phyloP scores from a whole-genome alignment of 2,888 invertebrate genomes.

The Euzophera pinguis region DNA sequence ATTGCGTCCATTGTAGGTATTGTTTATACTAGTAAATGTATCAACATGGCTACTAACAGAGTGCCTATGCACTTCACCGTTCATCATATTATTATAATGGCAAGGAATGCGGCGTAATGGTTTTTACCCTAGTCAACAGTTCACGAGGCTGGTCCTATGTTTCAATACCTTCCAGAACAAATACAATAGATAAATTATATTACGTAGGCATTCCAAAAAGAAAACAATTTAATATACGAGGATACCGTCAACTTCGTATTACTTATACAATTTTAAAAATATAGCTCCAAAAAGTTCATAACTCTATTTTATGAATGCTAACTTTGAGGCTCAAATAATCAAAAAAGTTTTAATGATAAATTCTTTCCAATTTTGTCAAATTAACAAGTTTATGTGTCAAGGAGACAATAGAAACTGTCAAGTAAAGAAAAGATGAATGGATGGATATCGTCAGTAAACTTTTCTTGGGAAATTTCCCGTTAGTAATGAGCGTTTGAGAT shows the following conservation, averaged over 20 bases:
- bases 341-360: constrained; percentile 7
- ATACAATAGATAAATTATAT: too few species aligned
- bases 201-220: too few species aligned
- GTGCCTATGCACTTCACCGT: not conserved
- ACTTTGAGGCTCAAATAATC: not conserved
- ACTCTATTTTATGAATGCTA: not conserved
- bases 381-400: constrained; percentile 1
- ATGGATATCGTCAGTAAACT: constrained; percentile 1
- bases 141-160: too few species aligned
- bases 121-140: too few species aligned
- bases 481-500: constrained; percentile 9
- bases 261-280: not conserved
- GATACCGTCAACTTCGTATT: too few species aligned
- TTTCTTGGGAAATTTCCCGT: constrained; percentile 7
- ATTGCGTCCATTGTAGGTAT: not conserved
- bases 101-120: too few species aligned
- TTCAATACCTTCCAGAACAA: too few species aligned
- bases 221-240: too few species aligned
- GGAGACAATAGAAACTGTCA: constrained; percentile 2
- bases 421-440: constrained; percentile 7
- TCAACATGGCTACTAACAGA: not conserved
- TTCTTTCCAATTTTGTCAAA: not conserved
- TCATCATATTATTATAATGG: too few species aligned
- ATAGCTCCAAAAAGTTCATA: not conserved
- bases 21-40: not conserved